A percentile compares a stretch with the other conserved stretches of the same genome.
phyloP scores from a whole-genome alignment of 2,888 invertebrate species.

The Seira sanloemensis region DNA sequence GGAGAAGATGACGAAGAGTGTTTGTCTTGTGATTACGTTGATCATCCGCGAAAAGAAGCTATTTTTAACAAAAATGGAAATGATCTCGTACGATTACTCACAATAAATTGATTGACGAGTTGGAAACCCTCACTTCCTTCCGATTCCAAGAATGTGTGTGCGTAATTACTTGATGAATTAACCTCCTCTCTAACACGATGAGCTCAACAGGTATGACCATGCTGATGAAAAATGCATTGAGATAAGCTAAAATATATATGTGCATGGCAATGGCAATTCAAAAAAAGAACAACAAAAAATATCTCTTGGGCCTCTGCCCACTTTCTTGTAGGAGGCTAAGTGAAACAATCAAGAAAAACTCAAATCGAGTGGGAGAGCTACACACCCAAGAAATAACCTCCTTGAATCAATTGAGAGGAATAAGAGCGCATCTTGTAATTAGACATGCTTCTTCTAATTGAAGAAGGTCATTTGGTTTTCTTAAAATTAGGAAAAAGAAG shows the following conservation, averaged over 20 bases:
- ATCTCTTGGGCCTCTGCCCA: slow-evolving; percentile 9
- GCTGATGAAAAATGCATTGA: background rate
- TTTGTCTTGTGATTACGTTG: background rate
- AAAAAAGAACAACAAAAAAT: background rate
- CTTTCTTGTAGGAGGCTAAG: background rate
- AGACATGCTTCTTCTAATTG: no score
- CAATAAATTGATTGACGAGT: background rate
- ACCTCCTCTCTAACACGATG: background rate
- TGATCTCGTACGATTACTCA: background rate
- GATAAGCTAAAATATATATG: background rate
- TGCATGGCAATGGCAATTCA: no score
- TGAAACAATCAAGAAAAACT: background rate
- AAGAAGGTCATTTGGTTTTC: slow-evolving; percentile 15
- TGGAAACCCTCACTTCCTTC: background rate
- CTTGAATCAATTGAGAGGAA: background rate
- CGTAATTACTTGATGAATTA: background rate
- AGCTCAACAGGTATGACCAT: background rate
- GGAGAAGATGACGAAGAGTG: background rate
- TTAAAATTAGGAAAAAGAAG: no score
- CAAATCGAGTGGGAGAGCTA: background rate
- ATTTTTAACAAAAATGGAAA: background rate
- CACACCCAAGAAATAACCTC: background rate
- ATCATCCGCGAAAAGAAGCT: slow-evolving; percentile 4
- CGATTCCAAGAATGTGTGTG: background rate
- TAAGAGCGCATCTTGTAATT: background rate